Conservation (phyloP, 1,140 invertebrate species). For the Pseudobourletiella spinata region DNA sequence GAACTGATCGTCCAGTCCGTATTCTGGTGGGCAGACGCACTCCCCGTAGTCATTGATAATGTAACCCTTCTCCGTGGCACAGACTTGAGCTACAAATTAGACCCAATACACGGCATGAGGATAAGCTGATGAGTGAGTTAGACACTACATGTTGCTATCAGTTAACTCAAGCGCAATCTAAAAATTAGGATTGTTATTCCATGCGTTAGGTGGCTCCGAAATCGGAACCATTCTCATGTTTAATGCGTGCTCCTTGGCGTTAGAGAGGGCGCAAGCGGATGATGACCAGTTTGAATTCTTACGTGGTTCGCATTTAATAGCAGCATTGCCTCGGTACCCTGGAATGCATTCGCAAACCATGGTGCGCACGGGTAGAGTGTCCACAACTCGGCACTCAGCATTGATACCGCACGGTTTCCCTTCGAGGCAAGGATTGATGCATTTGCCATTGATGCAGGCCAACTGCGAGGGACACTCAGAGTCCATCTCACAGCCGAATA, state of each 20-base stretch:
- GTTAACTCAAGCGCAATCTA: no score
- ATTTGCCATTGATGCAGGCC: constrained; percentile 63
- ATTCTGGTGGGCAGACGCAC: constrained; percentile 64
- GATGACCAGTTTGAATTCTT: constrained; percentile 18
- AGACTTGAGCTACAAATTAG: constrained; percentile 49
- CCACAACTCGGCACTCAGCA: constrained; percentile 69
- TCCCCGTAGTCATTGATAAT: constrained; percentile 57
- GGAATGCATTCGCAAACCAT: constrained; percentile 76
- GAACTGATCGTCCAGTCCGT: constrained; percentile 62
- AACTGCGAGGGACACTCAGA: constrained; percentile 73
- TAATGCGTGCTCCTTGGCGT: no score
- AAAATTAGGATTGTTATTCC: no score
- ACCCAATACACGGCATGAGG: neutral
- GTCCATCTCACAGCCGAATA: constrained; percentile 62
- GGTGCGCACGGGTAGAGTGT: constrained; percentile 76
- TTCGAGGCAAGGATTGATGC: constrained; percentile 52
- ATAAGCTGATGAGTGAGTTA: no score
- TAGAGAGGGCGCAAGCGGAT: no score
- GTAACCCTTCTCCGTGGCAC: constrained; percentile 61
- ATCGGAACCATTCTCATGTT: no score
- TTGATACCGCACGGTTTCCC: constrained; percentile 40
- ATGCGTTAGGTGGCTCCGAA: no score
- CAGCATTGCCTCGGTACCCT: constrained; percentile 72
- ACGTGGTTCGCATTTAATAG: constrained; percentile 57
- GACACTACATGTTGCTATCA: no score